Percentiles rank a stretch among this genome's conserved stretches.
phyloP scores from a whole-genome alignment of 2,113 vertebrate genomes.

The Cephalopterus ornatus region DNA sequence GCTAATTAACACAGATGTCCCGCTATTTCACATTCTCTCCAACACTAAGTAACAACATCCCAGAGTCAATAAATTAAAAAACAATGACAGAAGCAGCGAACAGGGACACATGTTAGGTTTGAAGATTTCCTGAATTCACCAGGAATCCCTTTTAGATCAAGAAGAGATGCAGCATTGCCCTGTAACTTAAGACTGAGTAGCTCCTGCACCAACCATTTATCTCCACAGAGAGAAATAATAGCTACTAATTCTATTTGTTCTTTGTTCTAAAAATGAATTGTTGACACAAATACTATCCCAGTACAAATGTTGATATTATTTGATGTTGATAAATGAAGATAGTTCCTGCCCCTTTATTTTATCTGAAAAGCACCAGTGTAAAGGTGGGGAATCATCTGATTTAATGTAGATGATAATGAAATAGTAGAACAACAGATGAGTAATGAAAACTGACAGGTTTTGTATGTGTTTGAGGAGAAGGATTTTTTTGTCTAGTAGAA shows the following conservation, averaged over 20 bases:
- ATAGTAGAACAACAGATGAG: neutral
- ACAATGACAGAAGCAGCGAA: neutral
- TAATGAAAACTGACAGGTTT: constrained; percentile 7
- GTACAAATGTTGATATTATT: constrained; percentile 35
- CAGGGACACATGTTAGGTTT: neutral
- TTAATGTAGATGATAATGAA: constrained; percentile 32
- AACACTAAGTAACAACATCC: neutral
- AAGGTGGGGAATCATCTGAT: neutral
- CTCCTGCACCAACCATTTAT: neutral
- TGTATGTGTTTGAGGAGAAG: neutral
- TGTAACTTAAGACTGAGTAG: neutral
- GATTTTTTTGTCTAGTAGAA: constrained; percentile 16
- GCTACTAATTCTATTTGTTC: neutral
- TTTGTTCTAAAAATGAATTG: neutral
- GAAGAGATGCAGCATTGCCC: neutral
- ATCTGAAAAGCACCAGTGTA: neutral
- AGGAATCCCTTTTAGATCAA: neutral
- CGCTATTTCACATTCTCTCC: neutral
- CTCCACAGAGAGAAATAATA: neutral
- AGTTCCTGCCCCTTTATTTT: neutral
- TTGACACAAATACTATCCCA: neutral
- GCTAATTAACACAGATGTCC: neutral
- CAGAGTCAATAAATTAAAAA: neutral
- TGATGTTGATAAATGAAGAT: constrained; percentile 11
- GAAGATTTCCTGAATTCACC: neutral